These are phyloP conservation scores for Dilophus febrilis DNA, from an alignment of 2,888 invertebrate species.

Conservation along the genomic window DNA sequence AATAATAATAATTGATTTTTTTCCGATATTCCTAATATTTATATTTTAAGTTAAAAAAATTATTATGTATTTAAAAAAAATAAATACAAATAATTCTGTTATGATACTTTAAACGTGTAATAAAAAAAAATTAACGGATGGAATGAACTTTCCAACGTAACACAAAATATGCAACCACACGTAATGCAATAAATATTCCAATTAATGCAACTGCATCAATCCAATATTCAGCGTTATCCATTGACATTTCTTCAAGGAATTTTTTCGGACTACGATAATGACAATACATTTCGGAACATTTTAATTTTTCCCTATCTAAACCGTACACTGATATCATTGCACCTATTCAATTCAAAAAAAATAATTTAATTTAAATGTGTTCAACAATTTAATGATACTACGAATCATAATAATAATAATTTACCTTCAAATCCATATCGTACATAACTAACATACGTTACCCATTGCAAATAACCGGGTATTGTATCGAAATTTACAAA, in stretches of 20 bases:
- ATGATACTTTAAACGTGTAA: no score
- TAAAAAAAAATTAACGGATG: slow-evolving; percentile 31
- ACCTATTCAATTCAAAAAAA: slow-evolving; percentile 23
- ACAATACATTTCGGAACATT: slow-evolving; percentile 69
- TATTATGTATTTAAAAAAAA: no score
- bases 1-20: no score
- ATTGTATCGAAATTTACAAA: slow-evolving; percentile 86
- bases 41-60: no score
- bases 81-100: no score
- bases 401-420: not conserved
- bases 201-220: slow-evolving; percentile 68
- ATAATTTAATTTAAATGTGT: not conserved
- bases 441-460: slow-evolving; percentile 80
- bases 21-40: no score
- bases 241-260: slow-evolving; percentile 72
- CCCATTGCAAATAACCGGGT: slow-evolving; percentile 73
- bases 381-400: not conserved
- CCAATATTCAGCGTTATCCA: slow-evolving; percentile 63
- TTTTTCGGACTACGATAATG: slow-evolving; percentile 65
- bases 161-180: slow-evolving; percentile 66
- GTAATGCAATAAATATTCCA: slow-evolving; percentile 60
- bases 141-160: slow-evolving; percentile 60
- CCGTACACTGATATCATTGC: slow-evolving; percentile 86
- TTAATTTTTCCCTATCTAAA: slow-evolving; percentile 59
- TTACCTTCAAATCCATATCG: slow-evolving; percentile 76